phyloP scores from a whole-genome alignment of 2,888 invertebrate genomes.

The Acrobasis repandana region DNA sequence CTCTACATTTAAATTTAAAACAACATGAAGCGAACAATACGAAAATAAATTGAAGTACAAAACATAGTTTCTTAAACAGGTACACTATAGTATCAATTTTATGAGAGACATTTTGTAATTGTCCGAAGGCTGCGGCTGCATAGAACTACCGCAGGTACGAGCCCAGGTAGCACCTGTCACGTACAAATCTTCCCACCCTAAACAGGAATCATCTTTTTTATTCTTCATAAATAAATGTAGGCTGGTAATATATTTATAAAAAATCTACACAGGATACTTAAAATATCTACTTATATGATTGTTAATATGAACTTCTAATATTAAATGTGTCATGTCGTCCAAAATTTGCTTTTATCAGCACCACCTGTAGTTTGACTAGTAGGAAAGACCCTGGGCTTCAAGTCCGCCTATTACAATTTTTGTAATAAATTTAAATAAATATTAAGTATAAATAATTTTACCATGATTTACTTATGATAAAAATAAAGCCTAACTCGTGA shows the following conservation, averaged over 20 bases:
- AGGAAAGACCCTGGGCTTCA: no score
- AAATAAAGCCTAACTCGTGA: neutral
- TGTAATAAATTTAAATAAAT: no score
- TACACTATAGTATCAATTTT: conserved; percentile 3
- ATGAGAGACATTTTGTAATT: conserved; percentile 19
- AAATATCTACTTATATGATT: no score
- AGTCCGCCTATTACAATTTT: no score
- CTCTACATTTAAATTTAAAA: neutral
- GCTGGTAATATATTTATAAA: no score
- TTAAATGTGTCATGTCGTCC: no score
- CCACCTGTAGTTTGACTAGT: no score
- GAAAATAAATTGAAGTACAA: neutral
- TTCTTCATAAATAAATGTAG: neutral
- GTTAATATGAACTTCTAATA: no score
- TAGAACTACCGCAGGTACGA: conserved; percentile 61
- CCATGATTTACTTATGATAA: no score
- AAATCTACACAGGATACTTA: no score
- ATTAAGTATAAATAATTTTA: neutral
- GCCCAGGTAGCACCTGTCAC: conserved; percentile 66
- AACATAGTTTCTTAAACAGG: neutral
- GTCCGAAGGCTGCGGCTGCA: conserved; percentile 35
- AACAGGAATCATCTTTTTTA: conserved; percentile 30
- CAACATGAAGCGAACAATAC: neutral
- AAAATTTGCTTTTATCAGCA: no score
- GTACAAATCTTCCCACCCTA: conserved; percentile 52